phyloP scores from a whole-genome alignment of 2,113 vertebrate genomes.

The Coptodon bakossiorum region DNA sequence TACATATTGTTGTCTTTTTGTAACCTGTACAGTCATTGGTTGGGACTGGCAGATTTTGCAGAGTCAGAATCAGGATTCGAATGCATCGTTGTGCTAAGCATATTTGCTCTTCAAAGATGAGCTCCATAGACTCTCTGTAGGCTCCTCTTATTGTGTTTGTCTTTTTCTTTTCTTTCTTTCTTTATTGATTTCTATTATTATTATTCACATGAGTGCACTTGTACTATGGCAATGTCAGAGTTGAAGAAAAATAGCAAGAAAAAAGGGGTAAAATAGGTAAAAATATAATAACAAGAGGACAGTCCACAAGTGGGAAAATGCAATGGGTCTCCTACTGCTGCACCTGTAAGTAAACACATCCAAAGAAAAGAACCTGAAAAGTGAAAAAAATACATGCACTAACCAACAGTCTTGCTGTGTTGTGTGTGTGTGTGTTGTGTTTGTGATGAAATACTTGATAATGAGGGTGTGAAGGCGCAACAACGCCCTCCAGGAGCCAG shows the following conservation, averaged over 20 bases:
- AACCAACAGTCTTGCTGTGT: background rate
- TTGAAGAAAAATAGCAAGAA: background rate
- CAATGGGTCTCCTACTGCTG: rapidly evolving
- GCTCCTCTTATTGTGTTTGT: background rate
- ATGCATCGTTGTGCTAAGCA: background rate
- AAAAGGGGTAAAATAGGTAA: rapidly evolving
- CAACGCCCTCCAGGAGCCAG: rapidly evolving
- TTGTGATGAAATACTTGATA: background rate
- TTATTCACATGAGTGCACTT: background rate
- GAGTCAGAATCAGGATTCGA: background rate
- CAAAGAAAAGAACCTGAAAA: background rate
- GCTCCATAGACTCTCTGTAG: background rate
- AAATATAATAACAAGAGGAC: background rate
- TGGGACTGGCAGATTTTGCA: rapidly evolving
- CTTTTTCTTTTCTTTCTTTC: rapidly evolving
- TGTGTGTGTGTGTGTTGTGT: background rate
- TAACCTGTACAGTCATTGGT: background rate
- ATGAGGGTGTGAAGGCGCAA: rapidly evolving
- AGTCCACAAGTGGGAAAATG: background rate
- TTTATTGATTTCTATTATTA: background rate
- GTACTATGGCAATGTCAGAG: background rate
- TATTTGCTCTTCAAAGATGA: background rate
- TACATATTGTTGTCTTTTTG: rapidly evolving
- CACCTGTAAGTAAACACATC: background rate
- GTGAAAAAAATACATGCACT: background rate